A percentile compares a stretch with the other conserved stretches of the same genome.
Evolutionary conservation across 2,797 vertebrate genomes (phyloP).

Genomic region (Trichosurus vulpecula): DNA sequence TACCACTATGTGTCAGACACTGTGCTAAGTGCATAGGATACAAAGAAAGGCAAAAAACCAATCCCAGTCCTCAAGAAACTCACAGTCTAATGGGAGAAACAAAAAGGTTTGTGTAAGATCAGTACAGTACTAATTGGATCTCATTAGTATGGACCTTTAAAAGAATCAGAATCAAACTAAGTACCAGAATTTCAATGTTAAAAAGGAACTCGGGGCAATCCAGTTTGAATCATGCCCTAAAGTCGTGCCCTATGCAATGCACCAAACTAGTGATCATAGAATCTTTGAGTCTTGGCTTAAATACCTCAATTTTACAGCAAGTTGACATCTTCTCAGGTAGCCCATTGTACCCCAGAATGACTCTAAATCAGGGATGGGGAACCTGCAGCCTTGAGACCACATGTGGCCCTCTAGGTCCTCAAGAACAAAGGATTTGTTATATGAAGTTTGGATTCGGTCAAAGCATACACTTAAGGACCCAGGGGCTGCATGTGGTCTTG

Average conservation of each 20-base stretch:
- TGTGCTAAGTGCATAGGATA: neutral
- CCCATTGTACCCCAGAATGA: neutral
- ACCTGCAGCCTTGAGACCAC: too few relatives aligned
- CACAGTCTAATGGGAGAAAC: neutral
- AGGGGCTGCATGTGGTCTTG: too few relatives aligned
- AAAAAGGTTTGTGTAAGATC: neutral
- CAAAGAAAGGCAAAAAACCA: neutral
- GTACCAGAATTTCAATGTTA: neutral
- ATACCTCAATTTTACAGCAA: neutral
- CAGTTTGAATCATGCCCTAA: neutral
- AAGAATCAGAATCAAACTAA: neutral
- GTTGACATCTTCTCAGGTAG: neutral
- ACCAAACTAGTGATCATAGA: neutral
- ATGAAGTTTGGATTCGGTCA: too few relatives aligned
- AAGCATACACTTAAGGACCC: too few relatives aligned
- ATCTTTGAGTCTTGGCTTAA: neutral
- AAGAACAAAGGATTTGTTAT: too few relatives aligned
- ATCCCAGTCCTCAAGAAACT: neutral
- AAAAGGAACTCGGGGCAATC: neutral
- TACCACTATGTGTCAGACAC: neutral
- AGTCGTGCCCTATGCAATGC: fast-evolving
- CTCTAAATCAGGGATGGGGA: neutral
- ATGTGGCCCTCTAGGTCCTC: too few relatives aligned
- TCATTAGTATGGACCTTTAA: neutral
- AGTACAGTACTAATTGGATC: neutral